Base-by-base conservation (phyloP, 2,888 invertebrate genomes). In the Psylliodes chrysocephalus region DNA sequence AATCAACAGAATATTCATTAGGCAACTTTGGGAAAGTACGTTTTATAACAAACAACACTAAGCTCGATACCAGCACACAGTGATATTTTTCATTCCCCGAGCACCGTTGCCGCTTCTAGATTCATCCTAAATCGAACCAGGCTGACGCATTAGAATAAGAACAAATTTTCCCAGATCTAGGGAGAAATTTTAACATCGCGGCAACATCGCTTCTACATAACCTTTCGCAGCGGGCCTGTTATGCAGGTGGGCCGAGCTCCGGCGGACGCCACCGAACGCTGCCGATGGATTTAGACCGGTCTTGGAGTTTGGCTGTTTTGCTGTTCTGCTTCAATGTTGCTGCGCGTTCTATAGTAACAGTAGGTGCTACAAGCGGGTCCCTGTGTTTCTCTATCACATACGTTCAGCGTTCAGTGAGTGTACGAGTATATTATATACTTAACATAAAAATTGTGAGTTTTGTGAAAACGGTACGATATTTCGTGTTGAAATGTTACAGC, bases 241-340 rank as follows among this genome's bases (percentile, higher is more conserved):
- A 84, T 84, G 85, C 86, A 86, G 85, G 85, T 85, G 85, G 85
- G 82, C 82, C 49, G 64, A 68, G 63, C 8, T 8, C 14, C 5
- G 1, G 49, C 85, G 85, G 82, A 71, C 72, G 67, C 15, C 1
- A 40, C 73, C 85, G 85, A 83, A 63, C 71, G 42, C 60, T 35
- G 53, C 75, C 82, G 81, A 81, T 59, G 56, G 56, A 52, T 68
- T 64, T 74, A 75, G 81, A 82, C 82, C 80, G 82, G 82, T 81
- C 81, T 80, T 73, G 74, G 70, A 75, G 47, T 68, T 64, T 57
- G 68, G 69, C 68, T 47, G 66, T 67, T 75, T 73, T 75, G 71
- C 22, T 19, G 44, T 44, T 44, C 19, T 17, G 46, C 22, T 46
- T 46, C 22, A 46, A 28, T 49, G 28, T 49, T 49, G 28, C 17